These are phyloP conservation scores for Oryzias woworae DNA, from an alignment of 2,113 vertebrate genomes.

Conservation along the genomic window DNA sequence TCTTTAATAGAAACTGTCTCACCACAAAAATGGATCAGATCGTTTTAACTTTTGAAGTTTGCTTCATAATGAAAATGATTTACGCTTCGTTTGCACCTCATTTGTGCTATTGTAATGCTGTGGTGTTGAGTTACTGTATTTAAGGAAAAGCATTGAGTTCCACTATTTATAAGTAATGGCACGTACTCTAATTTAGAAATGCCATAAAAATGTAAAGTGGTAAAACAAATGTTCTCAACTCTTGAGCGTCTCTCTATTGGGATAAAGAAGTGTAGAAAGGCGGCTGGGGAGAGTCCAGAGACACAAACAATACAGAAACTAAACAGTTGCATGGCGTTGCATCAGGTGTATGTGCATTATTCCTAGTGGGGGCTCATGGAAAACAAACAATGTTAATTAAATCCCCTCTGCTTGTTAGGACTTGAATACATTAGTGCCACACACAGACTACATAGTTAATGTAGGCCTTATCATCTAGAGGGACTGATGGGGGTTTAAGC, in stretches of 20 bases:
- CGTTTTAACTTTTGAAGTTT: no score
- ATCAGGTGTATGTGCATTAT: slow-evolving; percentile 74
- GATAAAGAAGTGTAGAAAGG: slow-evolving; percentile 10
- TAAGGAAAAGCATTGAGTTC: neutral
- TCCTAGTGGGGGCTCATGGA: slow-evolving; percentile 67
- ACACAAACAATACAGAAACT: slow-evolving; percentile 56
- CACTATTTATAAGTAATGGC: neutral
- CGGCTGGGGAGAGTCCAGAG: slow-evolving; percentile 37
- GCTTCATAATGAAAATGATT: no score
- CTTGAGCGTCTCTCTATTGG: slow-evolving; percentile 18
- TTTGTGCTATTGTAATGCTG: neutral
- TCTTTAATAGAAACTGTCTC: no score
- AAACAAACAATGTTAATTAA: slow-evolving; percentile 82
- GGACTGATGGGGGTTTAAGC: slow-evolving; percentile 38
- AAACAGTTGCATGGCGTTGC: slow-evolving; percentile 78
- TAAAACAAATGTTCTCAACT: slow-evolving; percentile 29
- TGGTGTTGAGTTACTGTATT: neutral
- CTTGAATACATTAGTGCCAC: slow-evolving; percentile 50
- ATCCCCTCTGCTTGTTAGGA: slow-evolving; percentile 78
- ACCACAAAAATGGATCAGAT: no score
- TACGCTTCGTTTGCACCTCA: no score
- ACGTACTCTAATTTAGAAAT: neutral
- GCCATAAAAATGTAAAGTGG: slow-evolving; percentile 2
- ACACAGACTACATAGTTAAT: slow-evolving; percentile 39
- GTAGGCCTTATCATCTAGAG: slow-evolving; percentile 36